Conservation (phyloP, 2,888 invertebrate species). For the Brachyopa scutellaris region DNA sequence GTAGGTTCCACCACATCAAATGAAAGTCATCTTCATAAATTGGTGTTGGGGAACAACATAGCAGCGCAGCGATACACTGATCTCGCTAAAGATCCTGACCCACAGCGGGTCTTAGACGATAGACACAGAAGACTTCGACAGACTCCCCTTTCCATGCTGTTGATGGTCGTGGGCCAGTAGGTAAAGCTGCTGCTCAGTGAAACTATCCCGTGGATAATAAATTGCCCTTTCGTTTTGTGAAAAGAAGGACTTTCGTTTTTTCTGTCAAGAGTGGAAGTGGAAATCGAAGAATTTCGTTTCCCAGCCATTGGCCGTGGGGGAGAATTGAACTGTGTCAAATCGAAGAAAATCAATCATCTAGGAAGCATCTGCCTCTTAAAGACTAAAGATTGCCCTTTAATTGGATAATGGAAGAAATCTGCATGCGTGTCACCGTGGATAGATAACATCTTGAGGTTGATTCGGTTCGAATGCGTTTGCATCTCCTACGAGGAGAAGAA, state of each 20-base stretch:
- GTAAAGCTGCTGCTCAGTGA: conserved; percentile 53
- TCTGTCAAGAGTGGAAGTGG: no score
- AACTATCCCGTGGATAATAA: conserved; percentile 58
- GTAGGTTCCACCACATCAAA: conserved; percentile 25
- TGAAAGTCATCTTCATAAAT: conserved; percentile 71
- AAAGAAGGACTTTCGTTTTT: conserved; percentile 52
- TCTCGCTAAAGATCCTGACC: conserved; percentile 63
- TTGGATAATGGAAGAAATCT: conserved; percentile 62
- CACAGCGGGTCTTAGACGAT: conserved; percentile 7
- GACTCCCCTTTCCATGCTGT: conserved; percentile 28
- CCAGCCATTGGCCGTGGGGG: conserved; percentile 1
- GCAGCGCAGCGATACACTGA: conserved; percentile 57
- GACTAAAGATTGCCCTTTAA: conserved; percentile 47
- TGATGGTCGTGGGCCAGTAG: conserved; percentile 60
- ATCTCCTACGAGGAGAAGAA: conserved; percentile 18
- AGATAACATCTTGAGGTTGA: conserved; percentile 68
- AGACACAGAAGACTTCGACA: background rate
- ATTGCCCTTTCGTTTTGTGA: conserved; percentile 51
- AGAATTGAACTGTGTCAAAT: background rate
- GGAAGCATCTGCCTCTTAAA: conserved; percentile 32
- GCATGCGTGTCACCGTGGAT: conserved; percentile 66
- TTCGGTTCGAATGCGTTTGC: conserved; percentile 63
- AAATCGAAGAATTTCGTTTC: background rate
- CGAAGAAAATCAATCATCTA: background rate
- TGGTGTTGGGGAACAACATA: conserved; percentile 43